Percentiles rank a stretch among this genome's conserved stretches.
Conservation (phyloP, 2,113 vertebrate species). For the Dasyurus viverrinus region DNA sequence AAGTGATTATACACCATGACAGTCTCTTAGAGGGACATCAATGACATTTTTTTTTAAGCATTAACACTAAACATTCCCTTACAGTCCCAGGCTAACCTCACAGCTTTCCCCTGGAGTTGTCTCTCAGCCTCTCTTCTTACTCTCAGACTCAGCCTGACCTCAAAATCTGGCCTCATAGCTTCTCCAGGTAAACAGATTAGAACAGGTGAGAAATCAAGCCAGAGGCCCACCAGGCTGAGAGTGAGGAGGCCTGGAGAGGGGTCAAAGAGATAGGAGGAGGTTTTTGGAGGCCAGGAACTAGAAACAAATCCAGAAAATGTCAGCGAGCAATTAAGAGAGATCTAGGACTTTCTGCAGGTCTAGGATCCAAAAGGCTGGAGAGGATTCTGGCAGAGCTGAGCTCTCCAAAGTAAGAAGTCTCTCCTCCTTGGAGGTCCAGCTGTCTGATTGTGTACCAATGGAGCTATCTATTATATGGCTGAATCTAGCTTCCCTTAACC, state of each 20-base stretch:
- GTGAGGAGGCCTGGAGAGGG: background rate
- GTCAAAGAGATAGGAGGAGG: background rate
- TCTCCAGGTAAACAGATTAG: background rate
- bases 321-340: background rate
- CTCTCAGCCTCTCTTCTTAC: background rate
- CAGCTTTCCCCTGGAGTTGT: background rate
- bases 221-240: background rate
- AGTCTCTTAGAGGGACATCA: background rate
- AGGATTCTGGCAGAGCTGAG: background rate
- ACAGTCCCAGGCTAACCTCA: background rate
- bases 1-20: background rate
- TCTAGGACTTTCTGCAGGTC: background rate
- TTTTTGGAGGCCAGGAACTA: background rate
- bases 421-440: background rate
- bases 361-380: background rate
- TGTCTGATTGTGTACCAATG: background rate
- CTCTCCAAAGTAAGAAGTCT: background rate
- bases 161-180: background rate
- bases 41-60: background rate
- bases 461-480: background rate
- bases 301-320: background rate
- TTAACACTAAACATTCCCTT: background rate
- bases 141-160: background rate
- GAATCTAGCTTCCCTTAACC: background rate
- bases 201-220: background rate